Conservation (phyloP, 2,888 invertebrate genomes). For the Cabera pusaria region DNA sequence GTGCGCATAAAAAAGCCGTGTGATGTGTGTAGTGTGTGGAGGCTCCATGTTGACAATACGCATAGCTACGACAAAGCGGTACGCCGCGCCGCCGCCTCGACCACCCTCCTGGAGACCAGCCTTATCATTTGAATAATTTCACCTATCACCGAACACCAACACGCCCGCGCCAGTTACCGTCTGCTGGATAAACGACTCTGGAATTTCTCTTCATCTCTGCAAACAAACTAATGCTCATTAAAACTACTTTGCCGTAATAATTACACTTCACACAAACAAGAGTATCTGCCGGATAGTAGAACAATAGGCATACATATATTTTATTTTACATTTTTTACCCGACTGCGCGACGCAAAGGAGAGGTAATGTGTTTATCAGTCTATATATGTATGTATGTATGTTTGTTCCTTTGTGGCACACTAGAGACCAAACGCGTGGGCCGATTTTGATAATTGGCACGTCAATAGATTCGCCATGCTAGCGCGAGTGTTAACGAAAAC, state of each 20-base stretch:
- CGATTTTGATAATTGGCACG: too few species aligned
- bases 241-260: slow-evolving; percentile 3
- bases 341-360: too few species aligned
- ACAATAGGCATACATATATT: too few species aligned
- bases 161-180: slow-evolving; percentile 17
- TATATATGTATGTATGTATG: too few species aligned
- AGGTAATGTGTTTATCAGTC: too few species aligned
- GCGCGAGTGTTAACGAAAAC: too few species aligned
- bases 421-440: too few species aligned
- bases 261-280: too few species aligned
- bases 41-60: slow-evolving; percentile 74
- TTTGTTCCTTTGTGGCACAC: too few species aligned
- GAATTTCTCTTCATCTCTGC: slow-evolving; percentile 28
- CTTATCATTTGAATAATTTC: slow-evolving; percentile 49
- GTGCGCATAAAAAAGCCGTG: slow-evolving; percentile 73
- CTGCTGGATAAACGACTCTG: slow-evolving; percentile 26
- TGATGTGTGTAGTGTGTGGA: slow-evolving; percentile 60
- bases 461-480: too few species aligned
- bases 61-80: slow-evolving; percentile 69
- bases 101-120: slow-evolving; percentile 55
- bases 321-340: too few species aligned
- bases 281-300: too few species aligned
- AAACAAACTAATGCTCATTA: slow-evolving; percentile 26
- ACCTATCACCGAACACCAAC: slow-evolving; percentile 35
- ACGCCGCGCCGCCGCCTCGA: slow-evolving; percentile 37